Conservation (phyloP, 2,888 invertebrate species). For the Limnephilus marmoratus region DNA sequence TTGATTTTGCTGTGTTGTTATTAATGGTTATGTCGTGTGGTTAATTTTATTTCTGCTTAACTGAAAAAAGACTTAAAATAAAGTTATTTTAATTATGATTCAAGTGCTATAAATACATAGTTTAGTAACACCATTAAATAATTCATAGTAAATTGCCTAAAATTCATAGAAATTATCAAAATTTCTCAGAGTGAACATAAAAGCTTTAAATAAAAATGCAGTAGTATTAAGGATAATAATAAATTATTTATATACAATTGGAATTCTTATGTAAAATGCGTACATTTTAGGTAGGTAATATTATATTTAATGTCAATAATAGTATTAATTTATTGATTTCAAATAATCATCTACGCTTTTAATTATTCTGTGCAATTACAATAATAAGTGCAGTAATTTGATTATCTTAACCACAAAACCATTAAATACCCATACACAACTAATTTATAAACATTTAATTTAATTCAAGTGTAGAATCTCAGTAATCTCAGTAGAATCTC, state of each 20-base stretch:
- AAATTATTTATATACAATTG: conserved; percentile 21
- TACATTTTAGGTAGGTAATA: conserved; percentile 30
- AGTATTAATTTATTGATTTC: conserved; percentile 17
- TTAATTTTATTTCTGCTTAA: background rate
- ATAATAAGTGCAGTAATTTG: conserved; percentile 57
- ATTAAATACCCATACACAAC: conserved; percentile 16
- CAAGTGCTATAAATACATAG: background rate
- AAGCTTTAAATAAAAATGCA: background rate
- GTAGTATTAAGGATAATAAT: background rate
- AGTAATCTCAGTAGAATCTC: background rate
- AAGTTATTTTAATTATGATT: background rate
- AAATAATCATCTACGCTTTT: conserved; percentile 27
- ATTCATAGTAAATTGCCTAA: background rate
- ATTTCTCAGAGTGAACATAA: background rate
- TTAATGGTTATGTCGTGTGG: background rate
- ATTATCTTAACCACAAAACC: conserved; percentile 13
- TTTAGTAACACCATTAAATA: background rate
- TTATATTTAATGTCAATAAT: conserved; percentile 34
- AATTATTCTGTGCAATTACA: conserved; percentile 57
- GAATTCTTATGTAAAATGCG: background rate
- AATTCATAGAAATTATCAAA: background rate
- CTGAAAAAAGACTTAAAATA: background rate
- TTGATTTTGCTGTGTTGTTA: background rate
- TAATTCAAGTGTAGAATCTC: background rate
- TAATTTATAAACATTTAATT: background rate